These are phyloP conservation scores for Trichonephila clavata DNA, from an alignment of 1,140 invertebrate genomes.

Conservation along the genomic window DNA sequence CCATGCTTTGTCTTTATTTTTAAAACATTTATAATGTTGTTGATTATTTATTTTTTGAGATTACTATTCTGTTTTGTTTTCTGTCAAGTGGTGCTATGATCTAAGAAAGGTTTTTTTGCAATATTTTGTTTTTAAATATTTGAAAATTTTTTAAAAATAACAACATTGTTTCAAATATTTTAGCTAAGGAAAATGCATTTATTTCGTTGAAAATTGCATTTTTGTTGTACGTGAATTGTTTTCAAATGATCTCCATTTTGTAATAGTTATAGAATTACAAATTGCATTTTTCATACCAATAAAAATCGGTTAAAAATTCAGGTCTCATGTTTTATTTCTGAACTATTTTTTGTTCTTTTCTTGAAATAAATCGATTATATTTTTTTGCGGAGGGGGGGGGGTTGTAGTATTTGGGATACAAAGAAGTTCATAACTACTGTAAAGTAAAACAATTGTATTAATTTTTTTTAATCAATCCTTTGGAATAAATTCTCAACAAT, in stretches of 20 bases:
- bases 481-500: no score
- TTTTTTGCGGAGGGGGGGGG: no score
- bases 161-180: not conserved
- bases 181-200: not conserved
- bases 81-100: conserved; percentile 10
- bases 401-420: no score
- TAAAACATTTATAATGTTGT: not conserved
- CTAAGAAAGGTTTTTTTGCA: not conserved
- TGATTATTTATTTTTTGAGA: not conserved
- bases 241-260: not conserved
- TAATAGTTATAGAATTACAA: not conserved
- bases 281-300: not conserved
- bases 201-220: not conserved
- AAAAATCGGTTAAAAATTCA: not conserved
- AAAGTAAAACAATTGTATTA: no score
- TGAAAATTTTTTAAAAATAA: not conserved
- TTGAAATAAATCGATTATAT: no score
- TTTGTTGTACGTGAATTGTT: not conserved
- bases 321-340: not conserved
- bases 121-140: not conserved
- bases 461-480: no score
- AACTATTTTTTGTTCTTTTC: not conserved
- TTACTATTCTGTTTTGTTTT: not conserved
- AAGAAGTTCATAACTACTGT: no score
- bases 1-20: not conserved